phyloP scores from a whole-genome alignment of 2,888 invertebrate species.

The Drosophila nigritarsus region DNA sequence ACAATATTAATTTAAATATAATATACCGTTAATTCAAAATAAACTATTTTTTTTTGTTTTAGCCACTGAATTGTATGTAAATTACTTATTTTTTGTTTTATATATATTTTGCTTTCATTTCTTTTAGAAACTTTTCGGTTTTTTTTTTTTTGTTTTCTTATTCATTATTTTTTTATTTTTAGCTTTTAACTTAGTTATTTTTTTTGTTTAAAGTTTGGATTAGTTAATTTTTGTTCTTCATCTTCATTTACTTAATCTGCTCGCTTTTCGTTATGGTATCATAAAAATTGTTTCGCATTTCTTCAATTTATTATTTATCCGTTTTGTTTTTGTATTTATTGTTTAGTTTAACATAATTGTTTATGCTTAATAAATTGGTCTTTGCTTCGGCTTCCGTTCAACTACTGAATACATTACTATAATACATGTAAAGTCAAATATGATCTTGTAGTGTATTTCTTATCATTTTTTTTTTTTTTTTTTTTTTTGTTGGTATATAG shows the following conservation, averaged over 20 bases:
- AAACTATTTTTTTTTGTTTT: constrained; percentile 70
- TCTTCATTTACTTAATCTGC: constrained; percentile 23
- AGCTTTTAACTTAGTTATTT: constrained; percentile 34
- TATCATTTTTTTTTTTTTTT: constrained; percentile 12
- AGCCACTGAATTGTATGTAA: constrained; percentile 56
- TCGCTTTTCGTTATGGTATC: constrained; percentile 31
- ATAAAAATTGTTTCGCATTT: constrained; percentile 70
- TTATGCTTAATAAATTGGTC: constrained; percentile 76
- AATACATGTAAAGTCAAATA: constrained; percentile 79
- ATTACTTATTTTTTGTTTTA: constrained; percentile 36
- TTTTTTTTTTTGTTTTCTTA: constrained; percentile 11
- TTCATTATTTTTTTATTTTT: constrained; percentile 15
- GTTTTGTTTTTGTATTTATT: constrained; percentile 35
- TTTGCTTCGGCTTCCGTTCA: constrained; percentile 78
- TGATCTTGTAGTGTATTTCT: constrained; percentile 48
- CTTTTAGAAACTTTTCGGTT: constrained; percentile 60
- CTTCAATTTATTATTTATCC: constrained; percentile 6
- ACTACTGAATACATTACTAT: constrained; percentile 73
- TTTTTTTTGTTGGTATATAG: constrained; percentile 33
- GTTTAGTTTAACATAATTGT: constrained; percentile 73
- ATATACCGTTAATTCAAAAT: constrained; percentile 76
- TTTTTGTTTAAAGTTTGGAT: constrained; percentile 39
- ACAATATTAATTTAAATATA: constrained; percentile 78
- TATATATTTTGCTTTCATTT: constrained; percentile 54
- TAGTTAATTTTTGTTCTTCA: constrained; percentile 39